Evolutionary conservation across 2,113 vertebrate genomes (phyloP).

Genomic region (Balaeniceps rex): DNA sequence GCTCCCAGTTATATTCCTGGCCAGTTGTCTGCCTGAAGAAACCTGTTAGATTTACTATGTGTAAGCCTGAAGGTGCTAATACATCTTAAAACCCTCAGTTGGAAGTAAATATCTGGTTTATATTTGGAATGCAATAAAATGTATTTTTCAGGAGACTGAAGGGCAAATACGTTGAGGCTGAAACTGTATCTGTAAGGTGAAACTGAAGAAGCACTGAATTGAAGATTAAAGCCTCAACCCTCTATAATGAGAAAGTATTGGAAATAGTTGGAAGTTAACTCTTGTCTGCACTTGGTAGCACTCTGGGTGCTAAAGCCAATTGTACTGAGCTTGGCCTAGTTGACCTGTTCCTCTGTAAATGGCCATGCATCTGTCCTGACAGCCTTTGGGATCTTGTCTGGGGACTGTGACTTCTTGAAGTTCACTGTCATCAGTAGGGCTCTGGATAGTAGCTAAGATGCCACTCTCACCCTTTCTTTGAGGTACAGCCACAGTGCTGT

Average conservation of each 20-base stretch:
- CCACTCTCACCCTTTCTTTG: background rate
- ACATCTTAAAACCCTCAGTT: background rate
- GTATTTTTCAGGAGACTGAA: background rate
- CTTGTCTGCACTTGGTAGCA: background rate
- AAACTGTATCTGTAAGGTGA: background rate
- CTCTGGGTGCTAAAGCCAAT: background rate
- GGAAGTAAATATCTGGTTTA: background rate
- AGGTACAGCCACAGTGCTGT: background rate
- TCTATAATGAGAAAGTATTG: background rate
- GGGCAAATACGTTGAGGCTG: background rate
- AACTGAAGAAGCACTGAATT: background rate
- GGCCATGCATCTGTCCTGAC: background rate
- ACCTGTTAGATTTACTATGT: background rate
- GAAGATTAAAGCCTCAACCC: background rate
- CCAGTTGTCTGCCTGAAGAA: background rate
- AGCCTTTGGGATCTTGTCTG: background rate
- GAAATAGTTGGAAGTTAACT: background rate
- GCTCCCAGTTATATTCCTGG: background rate
- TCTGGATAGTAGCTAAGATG: background rate
- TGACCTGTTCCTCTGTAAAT: background rate
- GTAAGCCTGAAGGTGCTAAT: background rate
- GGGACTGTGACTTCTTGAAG: background rate
- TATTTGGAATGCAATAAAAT: background rate
- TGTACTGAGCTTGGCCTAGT: background rate
- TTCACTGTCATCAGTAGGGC: background rate